Evolutionary conservation across 2,888 invertebrate genomes (phyloP), one percentile per base, ranked within the genome.

Genomic region (Agonum fuliginosum): DNA sequence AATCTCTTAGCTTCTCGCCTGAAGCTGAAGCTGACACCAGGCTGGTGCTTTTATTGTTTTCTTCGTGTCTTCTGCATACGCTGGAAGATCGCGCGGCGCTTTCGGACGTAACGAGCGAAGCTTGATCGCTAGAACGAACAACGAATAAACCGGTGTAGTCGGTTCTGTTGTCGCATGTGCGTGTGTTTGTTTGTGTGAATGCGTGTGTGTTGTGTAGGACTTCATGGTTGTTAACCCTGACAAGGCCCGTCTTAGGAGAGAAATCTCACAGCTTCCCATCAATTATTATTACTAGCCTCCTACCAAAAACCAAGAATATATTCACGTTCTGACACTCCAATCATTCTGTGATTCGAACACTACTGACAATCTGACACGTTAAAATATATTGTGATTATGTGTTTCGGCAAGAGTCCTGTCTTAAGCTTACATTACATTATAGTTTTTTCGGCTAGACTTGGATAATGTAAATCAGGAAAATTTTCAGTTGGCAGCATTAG

Each of bases 161-260:
- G 48, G 71, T 71, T 71, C 24, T 30, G 71, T n/a, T 71, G 46
- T 30, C 48, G 48, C 51, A 71, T 71, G 34, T 65, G 48, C 54
- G 19, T 71, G 71, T 71, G 71, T 54, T 54, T 54, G 37, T 54
- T 37, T 70, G 46, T 46, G 48, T 43, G 69, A 51, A 12, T 71
- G 71, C 51, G 37, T 69, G 43, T 41, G 69, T 69, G 69, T 69
- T 71, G 54, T 73, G 73, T 73, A 73, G 70, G 70, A 70, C 70
- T 70, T 72, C 51, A 74, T 74, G 74, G 74, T 74, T 74, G 65
- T 74, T 74, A 62, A 74, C 74, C 74, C 74, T 74, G 74, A 54
- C 54, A 58, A 27, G 70, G 70, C 14, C 70, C 70, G 70, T 43
- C 70, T 70, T 70, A 46, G 37, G 70, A 41, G 46, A 70, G 22